These are phyloP conservation scores for Australoheros facetus DNA, from an alignment of 2,797 vertebrate species.

Conservation along the genomic window DNA sequence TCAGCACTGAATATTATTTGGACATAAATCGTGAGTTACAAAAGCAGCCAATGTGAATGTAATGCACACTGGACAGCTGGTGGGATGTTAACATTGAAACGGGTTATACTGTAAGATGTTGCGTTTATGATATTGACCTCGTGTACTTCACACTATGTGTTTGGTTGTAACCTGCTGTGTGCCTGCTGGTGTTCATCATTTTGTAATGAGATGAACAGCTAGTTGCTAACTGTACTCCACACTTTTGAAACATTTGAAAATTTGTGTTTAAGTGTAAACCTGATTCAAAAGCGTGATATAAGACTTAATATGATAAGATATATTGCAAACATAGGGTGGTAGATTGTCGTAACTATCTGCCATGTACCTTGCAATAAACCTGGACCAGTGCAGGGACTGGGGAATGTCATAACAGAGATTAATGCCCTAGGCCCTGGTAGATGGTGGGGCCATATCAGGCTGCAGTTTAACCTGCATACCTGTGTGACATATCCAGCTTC, in stretches of 20 bases:
- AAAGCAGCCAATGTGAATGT: neutral
- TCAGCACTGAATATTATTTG: neutral
- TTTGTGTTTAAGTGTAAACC: neutral
- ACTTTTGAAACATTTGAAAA: neutral
- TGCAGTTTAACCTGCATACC: constrained; percentile 68
- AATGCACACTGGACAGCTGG: too few species aligned
- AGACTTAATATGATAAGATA: constrained; percentile 2
- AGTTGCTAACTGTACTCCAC: neutral
- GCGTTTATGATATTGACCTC: neutral
- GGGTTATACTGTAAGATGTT: neutral
- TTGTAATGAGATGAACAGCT: neutral
- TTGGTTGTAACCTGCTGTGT: neutral
- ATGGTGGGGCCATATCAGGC: constrained; percentile 60
- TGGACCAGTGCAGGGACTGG: constrained; percentile 13
- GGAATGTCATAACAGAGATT: constrained; percentile 74
- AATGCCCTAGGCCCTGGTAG: constrained; percentile 59
- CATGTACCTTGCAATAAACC: constrained; percentile 48
- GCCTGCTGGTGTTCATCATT: neutral
- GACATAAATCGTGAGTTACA: neutral
- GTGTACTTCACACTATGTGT: neutral
- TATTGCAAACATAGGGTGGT: constrained; percentile 18
- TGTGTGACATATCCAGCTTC: constrained; percentile 59
- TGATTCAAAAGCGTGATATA: constrained; percentile 3
- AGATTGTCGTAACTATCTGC: constrained; percentile 36
- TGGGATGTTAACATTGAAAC: neutral